Conservation (phyloP, 2,888 invertebrate species). For the Steinernema scapterisci region DNA sequence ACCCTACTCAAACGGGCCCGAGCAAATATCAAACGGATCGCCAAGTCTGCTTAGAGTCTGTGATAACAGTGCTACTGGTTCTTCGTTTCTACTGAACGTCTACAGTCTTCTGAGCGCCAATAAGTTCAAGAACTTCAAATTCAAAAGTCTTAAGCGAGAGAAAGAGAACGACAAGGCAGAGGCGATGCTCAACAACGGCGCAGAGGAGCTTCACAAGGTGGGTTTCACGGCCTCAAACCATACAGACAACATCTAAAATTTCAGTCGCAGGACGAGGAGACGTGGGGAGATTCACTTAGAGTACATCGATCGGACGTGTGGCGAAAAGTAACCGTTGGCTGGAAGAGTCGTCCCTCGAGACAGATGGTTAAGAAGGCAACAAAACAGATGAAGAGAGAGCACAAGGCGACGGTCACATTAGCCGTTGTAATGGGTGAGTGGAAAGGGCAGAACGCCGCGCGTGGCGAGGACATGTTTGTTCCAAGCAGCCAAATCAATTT, state of each 20-base stretch:
- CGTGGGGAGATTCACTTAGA: conserved; percentile 5
- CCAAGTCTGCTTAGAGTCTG: background rate
- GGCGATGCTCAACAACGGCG: background rate
- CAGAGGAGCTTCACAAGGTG: background rate
- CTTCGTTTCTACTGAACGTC: background rate
- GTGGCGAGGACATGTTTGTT: background rate
- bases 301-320: background rate
- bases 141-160: background rate
- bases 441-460: background rate
- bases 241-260: background rate
- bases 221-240: background rate
- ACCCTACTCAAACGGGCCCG: background rate
- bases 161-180: background rate
- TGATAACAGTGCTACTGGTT: background rate
- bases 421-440: conserved; percentile 90
- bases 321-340: conserved; percentile 51
- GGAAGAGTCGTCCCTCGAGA: conserved; percentile 54
- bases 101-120: conserved; percentile 4
- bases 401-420: conserved; percentile 96
- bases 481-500: conserved; percentile 10
- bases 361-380: conserved; percentile 66
- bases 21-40: background rate
- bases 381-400: conserved; percentile 75
- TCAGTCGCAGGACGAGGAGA: background rate
- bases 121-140: background rate